A percentile compares a stretch with the other conserved stretches of the same genome.
Evolutionary conservation across 2,797 vertebrate species (phyloP).

Genomic region (Crypturellus tataupa): DNA sequence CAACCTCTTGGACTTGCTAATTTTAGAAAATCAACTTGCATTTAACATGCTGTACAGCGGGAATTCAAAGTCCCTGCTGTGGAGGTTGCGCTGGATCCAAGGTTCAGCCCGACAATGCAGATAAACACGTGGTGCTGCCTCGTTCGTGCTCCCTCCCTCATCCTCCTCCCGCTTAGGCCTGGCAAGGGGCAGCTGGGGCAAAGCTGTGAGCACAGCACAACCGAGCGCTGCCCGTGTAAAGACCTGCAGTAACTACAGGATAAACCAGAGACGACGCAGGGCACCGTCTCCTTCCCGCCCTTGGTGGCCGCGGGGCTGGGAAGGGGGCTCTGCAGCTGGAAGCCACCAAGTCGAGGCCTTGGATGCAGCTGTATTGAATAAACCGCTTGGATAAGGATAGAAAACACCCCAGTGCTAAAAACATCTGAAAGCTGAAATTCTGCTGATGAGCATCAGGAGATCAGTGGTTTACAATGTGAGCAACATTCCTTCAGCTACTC

Average conservation of each 20-base stretch:
- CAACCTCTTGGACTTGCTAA: background rate
- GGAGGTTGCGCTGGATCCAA: conserved; percentile 24
- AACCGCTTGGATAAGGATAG: conserved; percentile 55
- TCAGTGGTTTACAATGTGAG: conserved; percentile 42
- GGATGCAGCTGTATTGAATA: conserved; percentile 77
- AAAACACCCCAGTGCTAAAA: conserved; percentile 51
- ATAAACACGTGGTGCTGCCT: conserved; percentile 65
- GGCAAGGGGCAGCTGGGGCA: background rate
- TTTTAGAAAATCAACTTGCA: conserved; percentile 44
- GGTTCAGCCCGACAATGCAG: conserved; percentile 55
- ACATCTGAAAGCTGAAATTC: conserved; percentile 69
- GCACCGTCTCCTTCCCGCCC: conserved; percentile 45
- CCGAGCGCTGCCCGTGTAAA: conserved; percentile 52
- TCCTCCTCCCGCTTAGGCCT: conserved; percentile 49
- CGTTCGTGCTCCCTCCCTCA: conserved; percentile 61
- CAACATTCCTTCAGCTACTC: conserved; percentile 39
- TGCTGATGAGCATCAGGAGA: conserved; percentile 55
- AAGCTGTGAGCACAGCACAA: conserved; percentile 33
- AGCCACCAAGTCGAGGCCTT: conserved; percentile 39
- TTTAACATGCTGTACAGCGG: conserved; percentile 26
- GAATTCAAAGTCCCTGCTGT: conserved; percentile 56
- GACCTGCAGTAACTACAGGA: conserved; percentile 70
- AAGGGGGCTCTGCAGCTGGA: conserved; percentile 52
- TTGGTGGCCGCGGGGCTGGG: background rate
- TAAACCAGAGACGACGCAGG: conserved; percentile 54